These are phyloP conservation scores for Neelides folsomi DNA, from an alignment of 2,888 invertebrate species.

Conservation along the genomic window DNA sequence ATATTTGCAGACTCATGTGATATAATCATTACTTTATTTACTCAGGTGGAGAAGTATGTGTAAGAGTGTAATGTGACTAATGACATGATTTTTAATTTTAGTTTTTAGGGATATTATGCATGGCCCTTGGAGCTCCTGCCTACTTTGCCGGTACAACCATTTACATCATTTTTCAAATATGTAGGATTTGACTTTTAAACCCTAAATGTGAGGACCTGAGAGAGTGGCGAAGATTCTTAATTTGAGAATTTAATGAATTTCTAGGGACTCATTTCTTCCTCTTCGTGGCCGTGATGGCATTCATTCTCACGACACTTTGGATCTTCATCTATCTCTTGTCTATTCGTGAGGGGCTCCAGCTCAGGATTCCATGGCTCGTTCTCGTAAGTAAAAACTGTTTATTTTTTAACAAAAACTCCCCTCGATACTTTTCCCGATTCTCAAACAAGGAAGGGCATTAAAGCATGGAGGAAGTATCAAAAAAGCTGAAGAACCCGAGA, in stretches of 20 bases:
- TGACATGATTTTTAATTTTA: constrained; percentile 42
- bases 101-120: constrained; percentile 70
- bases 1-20: too few relatives aligned
- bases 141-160: constrained; percentile 29
- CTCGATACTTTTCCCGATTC: neutral
- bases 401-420: neutral
- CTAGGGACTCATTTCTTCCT: constrained; percentile 65
- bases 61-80: too few relatives aligned
- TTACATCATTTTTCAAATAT: neutral
- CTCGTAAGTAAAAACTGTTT: constrained; percentile 48
- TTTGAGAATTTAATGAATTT: constrained; percentile 16
- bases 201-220: too few relatives aligned
- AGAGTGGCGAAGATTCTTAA: too few relatives aligned
- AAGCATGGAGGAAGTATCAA: too few relatives aligned
- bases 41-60: too few relatives aligned
- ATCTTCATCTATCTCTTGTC: constrained; percentile 64
- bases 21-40: too few relatives aligned
- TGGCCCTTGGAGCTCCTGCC: constrained; percentile 65
- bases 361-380: constrained; percentile 71
- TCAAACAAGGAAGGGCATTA: neutral
- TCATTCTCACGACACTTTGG: constrained; percentile 71
- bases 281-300: constrained; percentile 66
- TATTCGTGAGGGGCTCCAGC: constrained; percentile 59
- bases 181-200: neutral
- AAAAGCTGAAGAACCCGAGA: neutral